Evolutionary conservation across 2,888 invertebrate species (phyloP), one percentile per base, ranked within the genome.

Genomic region (Rapana venosa): DNA sequence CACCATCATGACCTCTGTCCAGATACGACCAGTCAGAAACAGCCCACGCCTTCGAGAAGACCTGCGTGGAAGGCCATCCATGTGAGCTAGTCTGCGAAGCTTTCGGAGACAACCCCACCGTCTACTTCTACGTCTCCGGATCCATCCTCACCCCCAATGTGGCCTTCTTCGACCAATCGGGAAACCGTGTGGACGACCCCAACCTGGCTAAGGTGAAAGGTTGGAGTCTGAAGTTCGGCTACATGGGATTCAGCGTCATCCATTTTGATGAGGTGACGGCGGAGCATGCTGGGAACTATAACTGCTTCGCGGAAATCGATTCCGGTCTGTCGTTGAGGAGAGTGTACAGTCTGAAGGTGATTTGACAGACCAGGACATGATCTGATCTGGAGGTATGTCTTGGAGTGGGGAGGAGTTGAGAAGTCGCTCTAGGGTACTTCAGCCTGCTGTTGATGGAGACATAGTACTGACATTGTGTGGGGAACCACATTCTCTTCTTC

Each of bases 61-160:
- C 77, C 17, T 79, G 77, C 77, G 5, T 32, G 32, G 32, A 79
- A 32, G 77, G 77, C 13, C 32, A 79, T 15, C 15, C 11, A 8
- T 79, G 77, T 17, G 32, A 79, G 15, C 32, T 79, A 32, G 20
- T 32, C 17, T 79, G 77, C 2, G 32, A 32, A 32, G 77, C 35
- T 15, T 79, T 79, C 77, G 77, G 77, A 17, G 77, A 79, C 77
- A 79, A 79, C 77, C 77, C 77, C 77, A 79, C 77, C 13, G 77
- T 20, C 32, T 79, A 79, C 77, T 79, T 79, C 77, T 4, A 32
- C 15, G 32, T 79, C 17, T 32, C 15, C 77, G 32, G 32, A 32
- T 11, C 32, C 4, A 17, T 32, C 15, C 32, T 32, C 17, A 13
- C 17, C 15, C 1, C 17, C 0, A 32, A 32, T 17, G 32, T 32